Evolutionary conservation across 1,140 invertebrate species (phyloP), one percentile per base, ranked within the genome.

Genomic region (Nymphalis io): DNA sequence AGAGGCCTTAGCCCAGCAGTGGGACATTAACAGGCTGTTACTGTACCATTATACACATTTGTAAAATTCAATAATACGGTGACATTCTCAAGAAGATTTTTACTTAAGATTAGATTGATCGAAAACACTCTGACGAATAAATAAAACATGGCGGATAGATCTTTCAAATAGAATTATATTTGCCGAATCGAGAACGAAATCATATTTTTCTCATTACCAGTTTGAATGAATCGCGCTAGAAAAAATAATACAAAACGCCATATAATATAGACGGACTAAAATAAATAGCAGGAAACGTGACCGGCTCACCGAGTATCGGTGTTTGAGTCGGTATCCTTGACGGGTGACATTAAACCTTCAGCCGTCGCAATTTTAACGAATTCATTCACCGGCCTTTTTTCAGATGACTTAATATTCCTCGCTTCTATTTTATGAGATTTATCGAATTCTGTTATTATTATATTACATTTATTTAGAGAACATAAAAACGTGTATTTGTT

Each of bases 211-310:
- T 46, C 44, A 46, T 16, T 46, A 46, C 44, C n/a, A 46, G 15
- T n/a, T 46, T n/a, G n/a, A n/a, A 46, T 6, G 44, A 46, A 46
- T 16, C n/a, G 3, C 8, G 16, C 4, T 6, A 46, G 5, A 46
- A 46, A 46, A 46, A 57, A 64, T 23, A 27, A 67, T 59, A 58
- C 23, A 38, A 66, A 57, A 33, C 38, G 23, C 46, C 33, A 58
- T 23, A 58, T 38, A 66, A 44, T 66, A 59, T 21, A 23, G 33
- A 48, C 59, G 16, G 21, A 44, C 10, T 66, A 59, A 67, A 59
- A 67, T 46, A 67, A 67, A 67, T 55, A 57, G 40, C 18, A 67
- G 20, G 42, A 46, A 59, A 59, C 64, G 64, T 67, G 64, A 67
- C 64, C 42, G 21, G 55, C 55, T 18, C 40, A 48, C 64, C 12